Percentiles rank a stretch among this genome's conserved stretches.
Conservation (phyloP, 2,113 vertebrate species). For the Ageneiosus marmoratus region DNA sequence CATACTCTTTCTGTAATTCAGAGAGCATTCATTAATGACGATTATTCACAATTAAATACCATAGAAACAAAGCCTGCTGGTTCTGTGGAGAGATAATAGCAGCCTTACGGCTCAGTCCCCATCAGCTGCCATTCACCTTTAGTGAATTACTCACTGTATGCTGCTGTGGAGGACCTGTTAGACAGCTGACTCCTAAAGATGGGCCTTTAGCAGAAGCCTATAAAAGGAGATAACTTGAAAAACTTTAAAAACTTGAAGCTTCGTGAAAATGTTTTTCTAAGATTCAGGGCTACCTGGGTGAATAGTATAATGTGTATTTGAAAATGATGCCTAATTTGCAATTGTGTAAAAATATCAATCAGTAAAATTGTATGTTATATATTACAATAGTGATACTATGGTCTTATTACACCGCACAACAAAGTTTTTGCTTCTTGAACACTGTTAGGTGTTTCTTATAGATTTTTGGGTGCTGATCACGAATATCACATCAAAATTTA, state of each 20-base stretch:
- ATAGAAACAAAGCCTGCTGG: not conserved
- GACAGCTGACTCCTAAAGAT: not conserved
- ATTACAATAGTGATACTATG: not conserved
- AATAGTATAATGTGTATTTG: not conserved
- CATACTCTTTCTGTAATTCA: conserved; percentile 47
- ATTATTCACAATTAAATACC: not conserved
- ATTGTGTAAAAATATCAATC: not conserved
- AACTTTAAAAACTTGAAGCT: not conserved
- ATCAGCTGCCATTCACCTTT: not conserved
- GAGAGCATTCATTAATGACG: conserved; percentile 2
- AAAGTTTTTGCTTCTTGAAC: too few relatives aligned
- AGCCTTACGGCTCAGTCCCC: not conserved
- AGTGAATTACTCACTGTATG: conserved; percentile 26
- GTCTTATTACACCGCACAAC: too few relatives aligned
- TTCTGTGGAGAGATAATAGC: not conserved
- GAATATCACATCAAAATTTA: too few relatives aligned
- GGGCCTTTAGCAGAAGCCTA: conserved; percentile 29
- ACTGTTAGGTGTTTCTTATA: too few relatives aligned
- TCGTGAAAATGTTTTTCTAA: not conserved
- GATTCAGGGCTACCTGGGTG: not conserved
- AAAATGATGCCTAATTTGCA: not conserved
- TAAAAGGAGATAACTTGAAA: conserved; percentile 4
- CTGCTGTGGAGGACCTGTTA: conserved; percentile 4
- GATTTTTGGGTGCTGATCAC: too few relatives aligned
- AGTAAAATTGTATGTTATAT: not conserved